Percentiles rank a stretch among this genome's conserved stretches.
Conservation (phyloP, 2,113 vertebrate species). For the Otolemur garnettii region DNA sequence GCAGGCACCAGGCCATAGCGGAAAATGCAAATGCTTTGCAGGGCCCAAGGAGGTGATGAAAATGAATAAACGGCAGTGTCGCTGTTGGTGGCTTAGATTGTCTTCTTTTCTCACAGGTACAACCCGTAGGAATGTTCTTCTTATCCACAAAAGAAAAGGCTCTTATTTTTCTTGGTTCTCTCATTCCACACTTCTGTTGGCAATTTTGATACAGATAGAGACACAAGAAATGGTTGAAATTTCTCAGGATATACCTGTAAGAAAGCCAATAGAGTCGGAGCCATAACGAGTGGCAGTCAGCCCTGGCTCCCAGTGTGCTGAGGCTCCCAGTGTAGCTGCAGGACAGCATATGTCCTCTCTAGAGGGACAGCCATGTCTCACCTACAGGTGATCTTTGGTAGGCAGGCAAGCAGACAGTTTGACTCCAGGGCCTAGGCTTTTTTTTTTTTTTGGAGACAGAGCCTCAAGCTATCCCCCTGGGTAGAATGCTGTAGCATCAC, state of each 20-base stretch:
- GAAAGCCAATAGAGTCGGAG: background rate
- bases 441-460: background rate
- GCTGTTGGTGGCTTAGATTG: background rate
- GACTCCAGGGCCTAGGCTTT: background rate
- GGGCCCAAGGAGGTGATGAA: background rate
- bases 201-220: background rate
- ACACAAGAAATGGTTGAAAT: background rate
- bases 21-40: background rate
- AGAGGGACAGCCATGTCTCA: background rate
- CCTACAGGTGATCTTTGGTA: background rate
- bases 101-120: background rate
- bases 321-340: background rate
- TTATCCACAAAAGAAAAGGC: background rate
- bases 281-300: background rate
- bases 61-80: background rate
- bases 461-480: too few relatives aligned
- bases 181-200: background rate
- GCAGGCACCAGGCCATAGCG: background rate
- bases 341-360: background rate
- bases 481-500: too few relatives aligned
- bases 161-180: constrained; percentile 5
- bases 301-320: background rate
- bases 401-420: background rate
- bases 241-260: background rate
- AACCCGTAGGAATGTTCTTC: background rate